Base-by-base conservation (phyloP, 2,888 invertebrate species). In the Hirtodrosophila histrioides region DNA sequence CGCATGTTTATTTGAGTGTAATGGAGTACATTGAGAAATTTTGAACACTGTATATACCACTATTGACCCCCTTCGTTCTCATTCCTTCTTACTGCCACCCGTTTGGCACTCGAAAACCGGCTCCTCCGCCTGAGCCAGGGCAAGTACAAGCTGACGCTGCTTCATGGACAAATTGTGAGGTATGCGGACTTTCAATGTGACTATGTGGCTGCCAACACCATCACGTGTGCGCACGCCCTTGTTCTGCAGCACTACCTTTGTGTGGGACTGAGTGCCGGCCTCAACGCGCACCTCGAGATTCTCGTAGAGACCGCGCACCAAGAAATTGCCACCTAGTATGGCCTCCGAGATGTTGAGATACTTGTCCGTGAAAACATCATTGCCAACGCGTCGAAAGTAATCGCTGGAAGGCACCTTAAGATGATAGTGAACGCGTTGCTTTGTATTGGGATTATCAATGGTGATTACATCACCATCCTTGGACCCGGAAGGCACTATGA, bases 221-320 rank as follows among this genome's bases (percentile, higher is more conserved):
- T 84, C 77, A 3, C 66, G 69, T 0, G 78, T 58, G 1, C 79
- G 79, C 3, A 91, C 86, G 1, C 91, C 91, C 54, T 89, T 90
- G 6, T 87, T 88, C 4, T 82, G 84, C 3, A 91, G 57, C 1
- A 85, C 76, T 4, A 90, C 40, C 24, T 81, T 79, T 0, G 90
- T 87, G 33, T 91, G 88, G 2, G 89, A 88, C 45, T 91, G 90
- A 0, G 89, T 88, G 4, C 91, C 91, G 1, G 91, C 84, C 1
- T 83, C 84, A 3, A 91, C 66, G 12, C 86, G 88, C 3, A 91
- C 29, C 6, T 89, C 86, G 0, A 89, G 35, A 7, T 80, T 81
- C 29, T 89, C 89, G 60, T 91, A 88, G 4, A 91, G 73, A 3
- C 91, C 91, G 24, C 88, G 89, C 4, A 90, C 78, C 17, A 77